phyloP scores from a whole-genome alignment of 2,888 invertebrate genomes.

The Epirrhoe alternata region DNA sequence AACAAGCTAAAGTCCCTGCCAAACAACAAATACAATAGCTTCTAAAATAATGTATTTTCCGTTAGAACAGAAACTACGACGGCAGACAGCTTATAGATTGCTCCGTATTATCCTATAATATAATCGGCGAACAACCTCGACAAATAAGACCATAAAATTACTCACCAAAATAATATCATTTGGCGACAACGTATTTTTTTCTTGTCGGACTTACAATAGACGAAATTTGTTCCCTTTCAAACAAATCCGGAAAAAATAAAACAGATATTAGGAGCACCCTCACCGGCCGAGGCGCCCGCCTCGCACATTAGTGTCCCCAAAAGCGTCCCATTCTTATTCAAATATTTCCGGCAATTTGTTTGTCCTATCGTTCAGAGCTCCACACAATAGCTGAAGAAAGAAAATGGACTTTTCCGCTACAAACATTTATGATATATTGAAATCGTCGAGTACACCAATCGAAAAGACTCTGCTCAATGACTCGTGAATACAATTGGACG shows the following conservation, averaged over 20 bases:
- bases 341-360: constrained; percentile 84
- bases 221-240: constrained; percentile 75
- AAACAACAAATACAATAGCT: constrained; percentile 18
- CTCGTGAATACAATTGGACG: constrained; percentile 8
- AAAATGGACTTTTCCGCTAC: constrained; percentile 55
- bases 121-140: constrained; percentile 52
- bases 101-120: constrained; percentile 45
- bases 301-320: constrained; percentile 79
- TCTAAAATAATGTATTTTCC: constrained; percentile 11
- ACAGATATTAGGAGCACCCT: constrained; percentile 77
- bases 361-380: constrained; percentile 73
- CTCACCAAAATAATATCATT: constrained; percentile 73
- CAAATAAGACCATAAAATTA: constrained; percentile 79
- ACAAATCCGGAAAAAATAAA: constrained; percentile 84
- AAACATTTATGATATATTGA: constrained; percentile 37
- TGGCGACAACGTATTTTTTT: constrained; percentile 71
- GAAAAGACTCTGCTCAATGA: constrained; percentile 33
- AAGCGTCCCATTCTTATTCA: constrained; percentile 82
- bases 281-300: constrained; percentile 72
- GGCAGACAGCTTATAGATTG: constrained; percentile 25
- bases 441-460: constrained; percentile 29
- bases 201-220: constrained; percentile 67
- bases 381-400: constrained; percentile 63
- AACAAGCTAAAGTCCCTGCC: constrained; percentile 17
- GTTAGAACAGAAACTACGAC: constrained; percentile 16